These are phyloP conservation scores for Tinea semifulvella DNA, from an alignment of 2,888 invertebrate species.

Conservation along the genomic window DNA sequence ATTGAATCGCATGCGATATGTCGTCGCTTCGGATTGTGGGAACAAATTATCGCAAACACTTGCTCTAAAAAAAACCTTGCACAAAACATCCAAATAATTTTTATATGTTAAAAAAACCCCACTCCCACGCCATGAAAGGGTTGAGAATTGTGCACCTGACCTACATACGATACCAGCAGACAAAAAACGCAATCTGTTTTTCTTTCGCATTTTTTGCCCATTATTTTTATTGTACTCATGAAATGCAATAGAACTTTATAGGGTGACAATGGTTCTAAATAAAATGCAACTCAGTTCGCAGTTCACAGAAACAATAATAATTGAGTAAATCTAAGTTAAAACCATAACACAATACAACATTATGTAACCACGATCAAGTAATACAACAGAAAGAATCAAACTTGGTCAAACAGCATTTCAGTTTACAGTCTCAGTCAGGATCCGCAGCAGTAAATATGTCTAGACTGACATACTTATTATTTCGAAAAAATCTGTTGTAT, in stretches of 20 bases:
- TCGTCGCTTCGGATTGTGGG: slow-evolving; percentile 63
- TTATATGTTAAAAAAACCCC: slow-evolving; percentile 34
- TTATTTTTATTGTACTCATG: slow-evolving; percentile 40
- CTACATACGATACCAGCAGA: slow-evolving; percentile 41
- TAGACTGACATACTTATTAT: no score
- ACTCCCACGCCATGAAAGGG: slow-evolving; percentile 64
- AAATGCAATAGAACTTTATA: slow-evolving; percentile 33
- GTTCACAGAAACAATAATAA: no score
- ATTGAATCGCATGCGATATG: slow-evolving; percentile 42
- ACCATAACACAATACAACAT: no score
- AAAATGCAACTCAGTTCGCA: no score
- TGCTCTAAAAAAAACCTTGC: slow-evolving; percentile 46
- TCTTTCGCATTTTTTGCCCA: slow-evolving; percentile 55
- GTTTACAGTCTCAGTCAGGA: no score
- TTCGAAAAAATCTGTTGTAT: no score
- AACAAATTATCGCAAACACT: slow-evolving; percentile 67
- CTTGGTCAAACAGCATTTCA: no score
- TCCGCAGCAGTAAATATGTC: no score
- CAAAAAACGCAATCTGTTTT: slow-evolving; percentile 37
- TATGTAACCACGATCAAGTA: no score
- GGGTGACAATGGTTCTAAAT: slow-evolving; percentile 30
- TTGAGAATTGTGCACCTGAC: slow-evolving; percentile 61
- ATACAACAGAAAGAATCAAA: no score
- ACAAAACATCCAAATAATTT: slow-evolving; percentile 33
- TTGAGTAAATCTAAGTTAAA: no score